Conservation (phyloP, 2,113 vertebrate genomes). For the Cebus imitator region DNA sequence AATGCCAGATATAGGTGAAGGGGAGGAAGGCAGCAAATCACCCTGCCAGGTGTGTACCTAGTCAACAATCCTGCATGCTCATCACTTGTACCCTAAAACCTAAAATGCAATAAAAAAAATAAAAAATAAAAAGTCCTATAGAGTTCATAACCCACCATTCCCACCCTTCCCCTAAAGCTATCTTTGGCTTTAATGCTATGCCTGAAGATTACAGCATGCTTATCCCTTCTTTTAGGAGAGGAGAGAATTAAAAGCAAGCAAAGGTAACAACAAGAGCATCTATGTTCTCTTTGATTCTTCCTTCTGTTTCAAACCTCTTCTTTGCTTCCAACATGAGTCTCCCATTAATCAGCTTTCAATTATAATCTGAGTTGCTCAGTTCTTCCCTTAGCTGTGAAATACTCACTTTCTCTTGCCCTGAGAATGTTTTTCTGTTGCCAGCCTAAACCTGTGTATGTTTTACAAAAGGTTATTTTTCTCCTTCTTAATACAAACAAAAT, state of each 20-base stretch:
- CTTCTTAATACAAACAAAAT: conserved; percentile 17
- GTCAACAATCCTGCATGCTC: too few relatives aligned
- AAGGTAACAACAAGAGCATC: neutral
- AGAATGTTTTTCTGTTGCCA: neutral
- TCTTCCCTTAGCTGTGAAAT: neutral
- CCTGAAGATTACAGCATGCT: neutral
- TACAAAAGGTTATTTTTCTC: neutral
- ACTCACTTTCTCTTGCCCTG: neutral
- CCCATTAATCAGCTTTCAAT: neutral
- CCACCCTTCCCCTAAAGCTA: neutral
- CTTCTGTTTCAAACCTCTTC: conserved; percentile 19
- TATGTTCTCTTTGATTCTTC: neutral
- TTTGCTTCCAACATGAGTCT: neutral
- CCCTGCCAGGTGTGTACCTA: too few relatives aligned
- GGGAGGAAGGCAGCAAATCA: too few relatives aligned
- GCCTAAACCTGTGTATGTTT: neutral
- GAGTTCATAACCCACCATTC: neutral
- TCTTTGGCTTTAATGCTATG: neutral
- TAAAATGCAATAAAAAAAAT: too few relatives aligned
- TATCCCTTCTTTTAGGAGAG: neutral
- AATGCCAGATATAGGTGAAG: too few relatives aligned
- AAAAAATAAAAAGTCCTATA: neutral
- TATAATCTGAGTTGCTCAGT: neutral
- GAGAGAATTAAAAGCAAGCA: neutral
- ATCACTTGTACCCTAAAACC: too few relatives aligned